Percentiles rank a stretch among this genome's conserved stretches.
These are phyloP conservation scores for Zingel zingel DNA, from an alignment of 2,113 vertebrate genomes.

Conservation along the genomic window DNA sequence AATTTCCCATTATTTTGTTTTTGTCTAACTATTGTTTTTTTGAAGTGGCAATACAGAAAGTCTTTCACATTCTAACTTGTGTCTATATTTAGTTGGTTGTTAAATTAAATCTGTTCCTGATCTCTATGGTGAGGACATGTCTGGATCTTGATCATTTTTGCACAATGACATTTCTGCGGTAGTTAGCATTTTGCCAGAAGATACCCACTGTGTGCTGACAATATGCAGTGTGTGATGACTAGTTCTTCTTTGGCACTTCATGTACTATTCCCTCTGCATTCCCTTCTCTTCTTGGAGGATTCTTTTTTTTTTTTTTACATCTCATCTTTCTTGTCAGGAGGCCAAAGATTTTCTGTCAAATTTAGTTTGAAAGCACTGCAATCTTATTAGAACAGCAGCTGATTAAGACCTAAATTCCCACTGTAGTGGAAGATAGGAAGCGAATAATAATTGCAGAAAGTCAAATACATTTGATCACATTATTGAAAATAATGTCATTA, in stretches of 20 bases:
- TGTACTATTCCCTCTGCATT: conserved; percentile 31
- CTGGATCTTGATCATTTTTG: conserved; percentile 6
- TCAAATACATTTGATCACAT: conserved; percentile 38
- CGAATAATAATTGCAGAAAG: conserved; percentile 35
- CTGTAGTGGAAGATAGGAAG: conserved; percentile 17
- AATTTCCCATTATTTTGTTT: conserved; percentile 53
- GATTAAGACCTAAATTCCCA: conserved; percentile 55
- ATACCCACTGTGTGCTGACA: conserved; percentile 18
- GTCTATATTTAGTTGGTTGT: conserved; percentile 60
- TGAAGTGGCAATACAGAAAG: conserved; percentile 31
- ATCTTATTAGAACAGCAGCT: conserved; percentile 35
- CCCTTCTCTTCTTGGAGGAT: conserved; percentile 35
- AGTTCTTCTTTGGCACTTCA: conserved; percentile 19
- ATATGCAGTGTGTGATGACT: conserved; percentile 11
- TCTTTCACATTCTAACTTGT: not conserved
- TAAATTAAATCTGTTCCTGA: conserved; percentile 33
- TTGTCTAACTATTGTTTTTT: conserved; percentile 30
- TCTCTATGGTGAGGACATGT: conserved; percentile 5
- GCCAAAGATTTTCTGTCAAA: conserved; percentile 64
- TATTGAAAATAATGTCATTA: conserved; percentile 50
- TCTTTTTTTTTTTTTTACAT: conserved; percentile 1
- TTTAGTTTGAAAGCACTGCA: conserved; percentile 45
- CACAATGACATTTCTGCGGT: conserved; percentile 7
- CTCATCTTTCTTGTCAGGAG: conserved; percentile 48
- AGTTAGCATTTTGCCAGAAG: not conserved